Evolutionary conservation across 2,113 vertebrate genomes (phyloP).

Genomic region (Oryzias celebensis): DNA sequence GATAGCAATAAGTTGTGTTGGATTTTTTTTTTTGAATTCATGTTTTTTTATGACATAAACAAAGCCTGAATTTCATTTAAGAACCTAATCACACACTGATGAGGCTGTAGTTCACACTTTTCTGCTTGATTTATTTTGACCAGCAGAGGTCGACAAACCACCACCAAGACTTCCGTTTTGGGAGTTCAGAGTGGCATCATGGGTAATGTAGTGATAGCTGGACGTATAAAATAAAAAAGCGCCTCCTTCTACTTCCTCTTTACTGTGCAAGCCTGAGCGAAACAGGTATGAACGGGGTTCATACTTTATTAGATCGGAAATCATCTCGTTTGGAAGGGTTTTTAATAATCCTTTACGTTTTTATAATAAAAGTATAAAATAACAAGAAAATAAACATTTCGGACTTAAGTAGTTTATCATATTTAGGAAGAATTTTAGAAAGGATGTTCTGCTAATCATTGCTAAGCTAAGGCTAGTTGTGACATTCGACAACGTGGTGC

Average conservation of each 20-base stretch:
- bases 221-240: slow-evolving; percentile 44
- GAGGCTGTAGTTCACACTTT: no score
- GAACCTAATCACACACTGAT: no score
- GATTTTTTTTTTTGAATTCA: no score
- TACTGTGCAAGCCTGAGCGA: slow-evolving; percentile 61
- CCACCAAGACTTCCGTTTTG: slow-evolving; percentile 1
- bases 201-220: slow-evolving; percentile 60
- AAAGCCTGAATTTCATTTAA: no score
- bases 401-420: rapidly evolving
- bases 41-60: no score
- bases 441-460: rapidly evolving
- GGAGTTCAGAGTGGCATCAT: slow-evolving; percentile 15
- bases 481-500: slow-evolving; percentile 50
- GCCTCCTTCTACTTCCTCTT: slow-evolving; percentile 61
- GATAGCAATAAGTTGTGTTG: no score
- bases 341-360: no score
- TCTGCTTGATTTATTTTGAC: no score
- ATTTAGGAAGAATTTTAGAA: neutral
- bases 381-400: rapidly evolving
- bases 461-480: slow-evolving; percentile 50
- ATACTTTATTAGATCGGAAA: rapidly evolving
- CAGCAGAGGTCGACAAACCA: no score
- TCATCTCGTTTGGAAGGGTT: rapidly evolving
- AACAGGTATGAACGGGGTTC: slow-evolving; percentile 37
- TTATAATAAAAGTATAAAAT: rapidly evolving